Conservation (phyloP, 2,888 invertebrate species). For the Melieria crassipennis region DNA sequence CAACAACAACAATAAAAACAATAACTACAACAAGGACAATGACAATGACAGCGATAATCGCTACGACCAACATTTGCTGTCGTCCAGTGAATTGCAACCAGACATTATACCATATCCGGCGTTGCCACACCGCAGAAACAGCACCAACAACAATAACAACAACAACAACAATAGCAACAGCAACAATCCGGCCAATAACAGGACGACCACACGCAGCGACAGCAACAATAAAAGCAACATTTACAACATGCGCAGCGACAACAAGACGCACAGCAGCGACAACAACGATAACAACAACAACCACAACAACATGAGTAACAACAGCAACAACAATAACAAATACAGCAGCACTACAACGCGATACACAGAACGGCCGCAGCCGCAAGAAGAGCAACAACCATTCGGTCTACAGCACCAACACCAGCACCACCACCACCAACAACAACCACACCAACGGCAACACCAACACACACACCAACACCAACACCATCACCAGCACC, state of each 20-base stretch:
- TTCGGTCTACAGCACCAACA: not conserved
- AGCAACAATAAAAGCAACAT: slow-evolving; percentile 29
- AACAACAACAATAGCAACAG: slow-evolving; percentile 34
- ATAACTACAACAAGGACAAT: slow-evolving; percentile 25
- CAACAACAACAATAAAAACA: slow-evolving; percentile 18
- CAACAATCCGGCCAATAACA: slow-evolving; percentile 40
- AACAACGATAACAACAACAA: slow-evolving; percentile 24
- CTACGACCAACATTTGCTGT: slow-evolving; percentile 24
- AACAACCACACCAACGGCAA: slow-evolving; percentile 10
- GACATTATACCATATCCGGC: slow-evolving; percentile 60
- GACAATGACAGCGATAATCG: slow-evolving; percentile 32
- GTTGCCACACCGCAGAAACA: slow-evolving; percentile 33
- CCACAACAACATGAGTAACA: not conserved
- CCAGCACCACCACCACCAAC: not conserved
- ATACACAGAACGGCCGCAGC: slow-evolving; percentile 15
- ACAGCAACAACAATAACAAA: slow-evolving; percentile 6
- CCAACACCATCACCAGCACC: slow-evolving; percentile 33
- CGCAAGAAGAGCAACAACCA: not conserved
- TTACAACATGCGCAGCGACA: slow-evolving; percentile 10
- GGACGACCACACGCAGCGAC: slow-evolving; percentile 25
- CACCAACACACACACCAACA: slow-evolving; percentile 47
- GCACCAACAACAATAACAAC: slow-evolving; percentile 20
- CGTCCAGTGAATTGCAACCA: slow-evolving; percentile 56
- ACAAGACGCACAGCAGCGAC: slow-evolving; percentile 15
- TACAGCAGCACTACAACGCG: slow-evolving; percentile 11